These are phyloP conservation scores for Stictonetta naevosa DNA, from an alignment of 2,113 vertebrate species.

Conservation along the genomic window DNA sequence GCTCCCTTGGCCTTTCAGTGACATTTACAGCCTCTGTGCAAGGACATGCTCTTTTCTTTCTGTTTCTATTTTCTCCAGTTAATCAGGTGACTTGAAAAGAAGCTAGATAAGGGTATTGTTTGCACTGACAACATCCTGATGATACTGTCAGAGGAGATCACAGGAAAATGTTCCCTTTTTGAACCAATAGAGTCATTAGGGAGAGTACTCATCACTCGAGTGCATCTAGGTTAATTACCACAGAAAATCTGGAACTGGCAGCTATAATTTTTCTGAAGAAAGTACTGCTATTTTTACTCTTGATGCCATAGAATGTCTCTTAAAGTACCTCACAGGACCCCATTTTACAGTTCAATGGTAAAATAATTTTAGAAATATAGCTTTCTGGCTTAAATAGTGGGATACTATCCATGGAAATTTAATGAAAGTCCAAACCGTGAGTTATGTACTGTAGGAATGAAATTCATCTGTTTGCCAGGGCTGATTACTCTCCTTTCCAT, in stretches of 20 bases:
- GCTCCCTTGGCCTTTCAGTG: slow-evolving; percentile 83
- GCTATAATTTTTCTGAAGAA: slow-evolving; percentile 68
- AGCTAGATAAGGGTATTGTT: slow-evolving; percentile 91
- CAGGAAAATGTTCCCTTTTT: slow-evolving; percentile 77
- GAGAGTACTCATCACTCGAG: slow-evolving; percentile 78
- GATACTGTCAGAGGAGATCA: slow-evolving; percentile 85
- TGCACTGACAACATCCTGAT: slow-evolving; percentile 87
- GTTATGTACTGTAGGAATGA: background rate
- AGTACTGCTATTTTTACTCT: slow-evolving; percentile 63
- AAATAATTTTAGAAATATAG: slow-evolving; percentile 52
- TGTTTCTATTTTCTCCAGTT: slow-evolving; percentile 86
- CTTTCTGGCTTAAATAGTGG: slow-evolving; percentile 3
- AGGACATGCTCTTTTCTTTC: slow-evolving; percentile 88
- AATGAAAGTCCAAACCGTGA: background rate
- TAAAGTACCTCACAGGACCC: slow-evolving; percentile 4
- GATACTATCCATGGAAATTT: background rate
- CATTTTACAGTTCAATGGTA: background rate
- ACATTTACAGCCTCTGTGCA: slow-evolving; percentile 87
- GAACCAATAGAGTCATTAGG: slow-evolving; percentile 79
- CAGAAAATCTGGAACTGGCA: slow-evolving; percentile 62
- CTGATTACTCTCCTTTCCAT: slow-evolving; percentile 9
- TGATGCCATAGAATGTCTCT: slow-evolving; percentile 38
- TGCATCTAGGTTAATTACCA: slow-evolving; percentile 80
- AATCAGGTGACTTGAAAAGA: slow-evolving; percentile 92
- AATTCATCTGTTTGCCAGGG: slow-evolving; percentile 14